phyloP scores from a whole-genome alignment of 1,140 invertebrate species.

The Pygmarrhopalites habei region DNA sequence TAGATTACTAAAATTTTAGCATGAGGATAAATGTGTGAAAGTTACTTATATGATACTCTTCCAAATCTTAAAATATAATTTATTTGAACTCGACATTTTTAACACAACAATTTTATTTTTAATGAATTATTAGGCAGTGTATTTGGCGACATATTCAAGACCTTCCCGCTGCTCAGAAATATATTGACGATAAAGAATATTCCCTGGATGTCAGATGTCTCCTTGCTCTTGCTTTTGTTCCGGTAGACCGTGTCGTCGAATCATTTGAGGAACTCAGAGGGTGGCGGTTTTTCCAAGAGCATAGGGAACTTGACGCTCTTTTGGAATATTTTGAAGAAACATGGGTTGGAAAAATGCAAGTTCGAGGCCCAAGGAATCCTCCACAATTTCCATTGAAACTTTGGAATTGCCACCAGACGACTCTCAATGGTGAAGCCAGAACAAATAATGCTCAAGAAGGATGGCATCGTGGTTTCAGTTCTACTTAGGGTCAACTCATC shows the following conservation, averaged over 20 bases:
- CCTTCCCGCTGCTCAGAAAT: neutral
- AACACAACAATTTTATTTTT: no score
- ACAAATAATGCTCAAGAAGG: neutral
- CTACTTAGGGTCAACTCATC: neutral
- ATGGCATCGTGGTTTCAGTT: neutral
- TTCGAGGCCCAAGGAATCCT: neutral
- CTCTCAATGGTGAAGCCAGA: neutral
- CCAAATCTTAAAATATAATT: no score
- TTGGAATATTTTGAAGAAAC: slow-evolving; percentile 1
- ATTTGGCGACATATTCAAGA: neutral
- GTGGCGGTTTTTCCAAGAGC: neutral
- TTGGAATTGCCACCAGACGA: neutral
- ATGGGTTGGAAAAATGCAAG: neutral
- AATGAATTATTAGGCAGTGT: neutral
- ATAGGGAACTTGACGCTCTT: neutral
- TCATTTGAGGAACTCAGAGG: neutral
- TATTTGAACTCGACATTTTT: no score
- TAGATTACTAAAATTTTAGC: no score
- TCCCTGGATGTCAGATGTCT: slow-evolving; percentile 4
- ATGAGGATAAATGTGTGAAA: no score
- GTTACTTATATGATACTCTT: no score
- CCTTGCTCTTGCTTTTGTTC: slow-evolving; percentile 20
- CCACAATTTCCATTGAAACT: neutral
- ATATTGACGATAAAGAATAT: slow-evolving; percentile 2
- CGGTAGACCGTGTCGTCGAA: neutral